These are phyloP conservation scores for Luffia ferchaultella DNA, from an alignment of 2,888 invertebrate species.

Conservation along the genomic window DNA sequence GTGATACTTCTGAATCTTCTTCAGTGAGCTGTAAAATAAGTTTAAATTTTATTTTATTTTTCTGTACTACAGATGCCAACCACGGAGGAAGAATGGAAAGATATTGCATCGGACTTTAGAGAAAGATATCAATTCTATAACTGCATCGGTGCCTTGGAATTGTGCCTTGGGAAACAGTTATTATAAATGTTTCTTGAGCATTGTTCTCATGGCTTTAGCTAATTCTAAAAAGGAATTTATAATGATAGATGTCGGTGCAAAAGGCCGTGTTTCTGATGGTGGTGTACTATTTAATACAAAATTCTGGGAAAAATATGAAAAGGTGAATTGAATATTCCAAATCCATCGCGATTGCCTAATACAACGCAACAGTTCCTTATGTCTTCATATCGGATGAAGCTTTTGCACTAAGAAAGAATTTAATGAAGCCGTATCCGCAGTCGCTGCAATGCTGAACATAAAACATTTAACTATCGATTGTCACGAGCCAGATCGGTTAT, in stretches of 20 bases:
- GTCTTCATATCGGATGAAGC: conserved; percentile 7
- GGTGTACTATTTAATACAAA: conserved; percentile 6
- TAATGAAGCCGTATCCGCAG: conserved; percentile 7
- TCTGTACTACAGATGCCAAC: conserved; percentile 7
- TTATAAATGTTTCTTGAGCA: conserved; percentile 5
- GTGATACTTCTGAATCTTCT: too few species aligned
- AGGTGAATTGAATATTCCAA: conserved; percentile 2
- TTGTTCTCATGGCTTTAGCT: conserved; percentile 4
- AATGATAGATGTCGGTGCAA: conserved; percentile 2
- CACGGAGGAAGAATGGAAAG: conserved; percentile 9
- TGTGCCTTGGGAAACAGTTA: conserved; percentile 4
- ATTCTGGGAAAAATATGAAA: conserved; percentile 6
- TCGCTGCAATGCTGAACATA: conserved; percentile 3
- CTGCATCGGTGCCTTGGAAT: conserved; percentile 9
- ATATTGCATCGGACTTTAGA: conserved; percentile 7
- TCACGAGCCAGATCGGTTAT: conserved; percentile 12
- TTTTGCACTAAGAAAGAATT: conserved; percentile 5
- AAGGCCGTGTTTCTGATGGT: too few species aligned
- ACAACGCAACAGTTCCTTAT: conserved; percentile 5
- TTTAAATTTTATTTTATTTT: conserved; percentile 6
- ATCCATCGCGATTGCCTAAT: conserved; percentile 1
- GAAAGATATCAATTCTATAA: conserved; percentile 10
- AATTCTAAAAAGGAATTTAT: conserved; percentile 8
- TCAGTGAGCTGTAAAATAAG: too few species aligned
- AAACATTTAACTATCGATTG: conserved; percentile 3